Conservation (phyloP, 1,140 invertebrate genomes). For the Drosophila virilis region DNA sequence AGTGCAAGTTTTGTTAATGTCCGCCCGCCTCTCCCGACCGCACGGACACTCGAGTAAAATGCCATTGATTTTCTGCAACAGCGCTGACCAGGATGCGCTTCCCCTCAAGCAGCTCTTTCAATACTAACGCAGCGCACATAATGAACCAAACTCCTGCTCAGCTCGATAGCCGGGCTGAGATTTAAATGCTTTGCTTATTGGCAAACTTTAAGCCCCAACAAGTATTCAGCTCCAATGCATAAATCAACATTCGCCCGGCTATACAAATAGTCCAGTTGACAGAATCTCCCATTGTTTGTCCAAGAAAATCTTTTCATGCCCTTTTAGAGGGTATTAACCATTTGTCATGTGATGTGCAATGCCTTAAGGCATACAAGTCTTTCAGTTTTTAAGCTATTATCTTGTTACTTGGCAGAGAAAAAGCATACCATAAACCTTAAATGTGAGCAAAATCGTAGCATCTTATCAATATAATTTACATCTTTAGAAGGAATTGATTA, state of each 20-base stretch:
- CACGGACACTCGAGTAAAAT: slow-evolving; percentile 43
- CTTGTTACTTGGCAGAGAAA: too few relatives aligned
- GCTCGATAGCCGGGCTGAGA: neutral
- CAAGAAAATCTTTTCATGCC: slow-evolving; percentile 63
- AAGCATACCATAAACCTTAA: too few relatives aligned
- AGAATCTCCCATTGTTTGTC: slow-evolving; percentile 59
- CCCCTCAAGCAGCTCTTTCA: slow-evolving; percentile 23
- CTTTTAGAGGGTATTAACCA: too few relatives aligned
- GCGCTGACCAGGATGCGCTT: slow-evolving; percentile 44
- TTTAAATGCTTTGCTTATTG: slow-evolving; percentile 39
- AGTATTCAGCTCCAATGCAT: slow-evolving; percentile 70
- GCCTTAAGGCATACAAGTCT: too few relatives aligned
- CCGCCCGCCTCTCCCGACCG: neutral
- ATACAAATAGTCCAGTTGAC: slow-evolving; percentile 11
- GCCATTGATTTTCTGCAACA: slow-evolving; percentile 72
- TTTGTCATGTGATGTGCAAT: too few relatives aligned
- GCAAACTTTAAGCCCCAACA: slow-evolving; percentile 49
- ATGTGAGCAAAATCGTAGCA: too few relatives aligned
- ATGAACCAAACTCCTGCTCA: slow-evolving; percentile 21
- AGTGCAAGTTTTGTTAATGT: slow-evolving; percentile 35
- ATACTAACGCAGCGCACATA: slow-evolving; percentile 32
- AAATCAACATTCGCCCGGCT: slow-evolving; percentile 64
- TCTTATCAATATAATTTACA: too few relatives aligned
- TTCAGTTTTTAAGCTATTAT: too few relatives aligned
- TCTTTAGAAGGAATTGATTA: too few relatives aligned